These are phyloP conservation scores for Dipodomys spectabilis DNA, from an alignment of 2,113 vertebrate genomes.

Conservation along the genomic window DNA sequence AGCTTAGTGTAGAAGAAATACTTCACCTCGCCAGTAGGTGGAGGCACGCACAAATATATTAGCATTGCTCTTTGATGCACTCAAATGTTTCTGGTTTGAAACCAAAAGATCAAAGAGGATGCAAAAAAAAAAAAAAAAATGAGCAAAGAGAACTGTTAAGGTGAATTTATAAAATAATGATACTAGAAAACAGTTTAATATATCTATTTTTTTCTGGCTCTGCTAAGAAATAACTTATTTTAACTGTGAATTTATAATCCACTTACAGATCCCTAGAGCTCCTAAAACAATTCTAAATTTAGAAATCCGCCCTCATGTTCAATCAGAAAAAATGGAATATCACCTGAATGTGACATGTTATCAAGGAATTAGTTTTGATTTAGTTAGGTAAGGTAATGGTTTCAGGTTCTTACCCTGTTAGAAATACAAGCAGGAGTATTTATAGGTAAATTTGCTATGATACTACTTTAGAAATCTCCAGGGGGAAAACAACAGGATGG, in stretches of 20 bases:
- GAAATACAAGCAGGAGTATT: constrained; percentile 37
- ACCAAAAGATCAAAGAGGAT: constrained; percentile 33
- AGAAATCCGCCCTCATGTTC: constrained; percentile 50
- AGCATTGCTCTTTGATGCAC: constrained; percentile 17
- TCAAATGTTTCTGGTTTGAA: constrained; percentile 3
- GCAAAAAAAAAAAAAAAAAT: constrained; percentile 54
- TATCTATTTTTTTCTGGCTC: constrained; percentile 39
- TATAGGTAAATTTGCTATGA: constrained; percentile 17
- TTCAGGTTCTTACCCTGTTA: constrained; percentile 23
- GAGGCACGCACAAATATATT: constrained; percentile 63
- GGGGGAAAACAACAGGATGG: background rate
- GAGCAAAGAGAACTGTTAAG: background rate
- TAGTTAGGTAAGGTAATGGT: constrained; percentile 32
- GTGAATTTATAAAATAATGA: constrained; percentile 49
- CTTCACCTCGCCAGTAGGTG: constrained; percentile 68
- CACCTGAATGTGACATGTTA: constrained; percentile 41
- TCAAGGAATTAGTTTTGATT: constrained; percentile 50
- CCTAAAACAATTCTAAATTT: constrained; percentile 66
- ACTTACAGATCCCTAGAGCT: constrained; percentile 46
- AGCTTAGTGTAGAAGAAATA: constrained; percentile 43
- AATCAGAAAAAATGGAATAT: constrained; percentile 55
- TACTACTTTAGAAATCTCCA: constrained; percentile 34
- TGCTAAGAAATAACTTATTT: constrained; percentile 63
- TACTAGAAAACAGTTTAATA: constrained; percentile 50
- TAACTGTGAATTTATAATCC: constrained; percentile 60